phyloP scores from a whole-genome alignment of 2,888 invertebrate genomes.

The Tyria jacobaeae region DNA sequence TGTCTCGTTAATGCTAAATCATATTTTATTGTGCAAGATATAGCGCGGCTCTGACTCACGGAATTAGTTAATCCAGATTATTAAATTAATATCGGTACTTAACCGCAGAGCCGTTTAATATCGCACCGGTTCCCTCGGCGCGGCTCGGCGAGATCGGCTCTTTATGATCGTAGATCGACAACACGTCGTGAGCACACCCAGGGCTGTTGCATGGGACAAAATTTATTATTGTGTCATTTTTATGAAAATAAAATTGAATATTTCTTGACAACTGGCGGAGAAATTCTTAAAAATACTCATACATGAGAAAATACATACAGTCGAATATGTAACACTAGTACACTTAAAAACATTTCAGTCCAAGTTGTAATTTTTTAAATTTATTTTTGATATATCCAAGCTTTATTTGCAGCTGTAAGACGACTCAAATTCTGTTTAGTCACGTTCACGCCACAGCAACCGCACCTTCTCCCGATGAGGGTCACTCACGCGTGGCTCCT shows the following conservation, averaged over 20 bases:
- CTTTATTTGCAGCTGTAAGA: not conserved
- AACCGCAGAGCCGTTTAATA: slow-evolving; percentile 24
- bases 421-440: not conserved
- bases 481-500: slow-evolving; percentile 3
- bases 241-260: too few relatives aligned
- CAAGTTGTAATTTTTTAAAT: too few relatives aligned
- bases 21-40: slow-evolving; percentile 56
- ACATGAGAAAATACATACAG: too few relatives aligned
- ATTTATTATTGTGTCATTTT: not conserved
- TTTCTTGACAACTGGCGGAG: too few relatives aligned
- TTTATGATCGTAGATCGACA: slow-evolving; percentile 9
- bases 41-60: slow-evolving; percentile 36
- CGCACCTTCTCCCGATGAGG: slow-evolving; percentile 1
- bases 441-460: not conserved
- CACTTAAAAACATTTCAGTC: too few relatives aligned
- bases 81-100: slow-evolving; percentile 43
- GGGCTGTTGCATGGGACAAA: not conserved
- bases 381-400: not conserved
- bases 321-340: too few relatives aligned
- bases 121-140: not conserved
- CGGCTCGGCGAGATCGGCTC: slow-evolving; percentile 9
- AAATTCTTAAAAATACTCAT: too few relatives aligned
- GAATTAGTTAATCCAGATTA: slow-evolving; percentile 50
- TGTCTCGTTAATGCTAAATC: slow-evolving; percentile 55
- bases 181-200: not conserved